Base-by-base conservation (phyloP, 2,113 vertebrate species). In the Laticauda laticaudata region DNA sequence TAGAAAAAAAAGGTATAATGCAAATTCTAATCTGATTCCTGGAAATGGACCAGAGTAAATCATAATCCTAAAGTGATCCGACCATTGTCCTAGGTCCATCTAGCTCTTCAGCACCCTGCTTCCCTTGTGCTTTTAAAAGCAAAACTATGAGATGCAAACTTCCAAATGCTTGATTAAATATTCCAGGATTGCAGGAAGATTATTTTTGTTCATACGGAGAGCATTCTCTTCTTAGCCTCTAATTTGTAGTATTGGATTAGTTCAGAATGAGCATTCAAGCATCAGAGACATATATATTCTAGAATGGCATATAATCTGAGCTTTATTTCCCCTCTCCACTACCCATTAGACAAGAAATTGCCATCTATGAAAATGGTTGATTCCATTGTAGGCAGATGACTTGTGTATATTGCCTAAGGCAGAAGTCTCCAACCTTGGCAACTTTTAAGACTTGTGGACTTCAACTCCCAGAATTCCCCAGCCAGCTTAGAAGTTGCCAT, bases 41-140 rank as follows among this genome's bases (percentile, higher is more conserved):
- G 92, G 61, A 53, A 90, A 93, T 96, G 92, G 91, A 85, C 55
- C 92, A 94, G 91, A 94, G 91, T 92, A 86, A 54, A 95, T 11
- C 54, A 93, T 93, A 93, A 90, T 95, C 94, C 55, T 91, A 91
- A 92, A 87, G 59, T 85, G 88, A 95, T 95, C 95, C 91, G 95
- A 96, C 96, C 95, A 93, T 48, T 75, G 90, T 45, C 26, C 24
- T 88, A 34, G 51, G 69, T 20, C 11, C 20, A 34, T 48, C 69
- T 91, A 4, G 34, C 94, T 95, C 34, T 93, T 96, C 94, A 93
- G 91, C 94, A 93, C 88, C 94, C 94, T 88, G 89, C 9, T 96
- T 94, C 94, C 90, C 9, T 95, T 94, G 93, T 95, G 18, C 94
- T 95, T 95, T 96, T 95, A 95, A 93, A 61, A 91, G 93, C 90